Base-by-base conservation (phyloP, 2,113 vertebrate species). In the Andinoacara biseriatus region DNA sequence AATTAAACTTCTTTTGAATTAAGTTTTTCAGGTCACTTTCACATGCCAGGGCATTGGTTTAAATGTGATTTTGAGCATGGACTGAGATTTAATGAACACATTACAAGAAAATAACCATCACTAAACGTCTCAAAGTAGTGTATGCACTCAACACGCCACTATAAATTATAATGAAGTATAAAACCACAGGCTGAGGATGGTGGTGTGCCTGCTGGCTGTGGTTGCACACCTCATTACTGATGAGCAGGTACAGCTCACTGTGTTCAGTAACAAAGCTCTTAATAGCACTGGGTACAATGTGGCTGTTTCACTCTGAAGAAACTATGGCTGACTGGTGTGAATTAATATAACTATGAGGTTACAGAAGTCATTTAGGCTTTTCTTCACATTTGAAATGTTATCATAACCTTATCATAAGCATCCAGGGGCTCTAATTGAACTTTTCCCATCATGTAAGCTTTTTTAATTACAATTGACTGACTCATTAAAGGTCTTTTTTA, bases 221-320 rank as follows among this genome's bases (percentile, higher is more conserved):
- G 38, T 63, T 80, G 61, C 65, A 75, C 33, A 67, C 49, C 40
- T 92, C 85, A 84, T 89, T 81, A 88, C 62, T 20, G 74, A 78
- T 31, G 78, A 22, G 54, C 75, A 86, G 74, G 65, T 78, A 63
- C 29, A 57, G 74, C 75, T 85, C 80, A 74, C n/a, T 58, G 74
- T 63, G 76, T 76, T 82, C 81, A 77, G 52, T 58, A 63, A 72
- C 46, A 72, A 72, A 72, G 46, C 26, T 76, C 40, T 26, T 74
- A 78, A 65, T 54, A 81, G 65, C 26, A 4, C 26, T 56, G 29
- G 43, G 29, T 31, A 77, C 61, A 82, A 72, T 76, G 76, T 54
- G 81, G 10, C 5, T 82, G 63, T 17, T 57, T 85, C 63, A 83
- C 26, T 58, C 72, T 82, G 56, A 60, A 75, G 62, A 33, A 46